These are phyloP conservation scores for Penelope pileata DNA, from an alignment of 2,113 vertebrate species.

Conservation along the genomic window DNA sequence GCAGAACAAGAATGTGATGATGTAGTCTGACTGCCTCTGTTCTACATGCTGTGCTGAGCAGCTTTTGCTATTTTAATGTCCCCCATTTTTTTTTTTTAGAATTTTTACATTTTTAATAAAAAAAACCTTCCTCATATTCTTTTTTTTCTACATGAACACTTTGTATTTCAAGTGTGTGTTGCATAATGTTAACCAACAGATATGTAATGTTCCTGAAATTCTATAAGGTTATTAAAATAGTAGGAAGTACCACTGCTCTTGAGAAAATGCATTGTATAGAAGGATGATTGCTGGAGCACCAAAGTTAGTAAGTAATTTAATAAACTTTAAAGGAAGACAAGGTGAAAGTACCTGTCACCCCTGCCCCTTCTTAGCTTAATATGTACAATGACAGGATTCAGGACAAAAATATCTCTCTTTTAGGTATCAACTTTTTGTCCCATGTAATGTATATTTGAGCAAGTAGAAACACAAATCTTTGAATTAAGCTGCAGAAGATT, in stretches of 20 bases:
- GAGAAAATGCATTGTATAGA: background rate
- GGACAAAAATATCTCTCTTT: background rate
- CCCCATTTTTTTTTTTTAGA: background rate
- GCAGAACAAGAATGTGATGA: background rate
- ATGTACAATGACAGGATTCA: background rate
- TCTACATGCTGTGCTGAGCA: background rate
- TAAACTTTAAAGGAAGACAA: slow-evolving; percentile 20
- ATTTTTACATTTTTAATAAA: background rate
- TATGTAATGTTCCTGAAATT: background rate
- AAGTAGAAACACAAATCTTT: background rate
- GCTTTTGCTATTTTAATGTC: background rate
- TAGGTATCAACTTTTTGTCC: background rate
- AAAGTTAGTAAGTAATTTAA: slow-evolving; percentile 1
- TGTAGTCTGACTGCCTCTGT: background rate
- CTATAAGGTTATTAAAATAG: background rate
- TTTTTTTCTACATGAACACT: background rate
- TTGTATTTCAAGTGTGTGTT: background rate
- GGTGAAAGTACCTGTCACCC: background rate
- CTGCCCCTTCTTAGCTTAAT: background rate
- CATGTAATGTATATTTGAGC: no score
- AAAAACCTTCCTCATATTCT: background rate
- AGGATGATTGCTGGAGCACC: background rate
- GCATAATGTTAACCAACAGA: background rate
- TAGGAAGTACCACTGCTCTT: background rate
- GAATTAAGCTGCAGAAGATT: background rate